phyloP scores from a whole-genome alignment of 2,797 vertebrate species.

The Euphonia xanthogaster region DNA sequence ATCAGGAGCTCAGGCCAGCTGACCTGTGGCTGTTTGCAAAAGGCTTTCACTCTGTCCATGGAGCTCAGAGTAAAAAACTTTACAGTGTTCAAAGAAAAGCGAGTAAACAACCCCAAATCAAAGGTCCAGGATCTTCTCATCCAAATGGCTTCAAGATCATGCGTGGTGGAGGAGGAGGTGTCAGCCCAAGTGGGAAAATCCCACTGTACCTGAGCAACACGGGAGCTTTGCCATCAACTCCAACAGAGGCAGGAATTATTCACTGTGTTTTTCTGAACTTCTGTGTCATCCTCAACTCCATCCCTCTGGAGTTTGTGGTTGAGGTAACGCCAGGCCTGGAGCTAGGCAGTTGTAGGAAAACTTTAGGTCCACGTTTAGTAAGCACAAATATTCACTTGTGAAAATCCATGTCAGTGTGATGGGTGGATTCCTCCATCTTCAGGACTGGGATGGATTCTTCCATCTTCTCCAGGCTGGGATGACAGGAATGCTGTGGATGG shows the following conservation, averaged over 20 bases:
- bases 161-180: accelerated
- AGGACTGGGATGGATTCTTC: background rate
- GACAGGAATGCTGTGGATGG: background rate
- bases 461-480: background rate
- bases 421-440: background rate
- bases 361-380: background rate
- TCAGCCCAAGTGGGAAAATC: background rate
- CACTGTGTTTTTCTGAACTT: background rate
- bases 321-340: background rate
- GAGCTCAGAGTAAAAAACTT: conserved; percentile 13
- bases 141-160: background rate
- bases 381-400: background rate
- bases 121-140: background rate
- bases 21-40: conserved; percentile 38
- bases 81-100: background rate
- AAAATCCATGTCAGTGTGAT: background rate
- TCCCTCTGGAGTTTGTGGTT: background rate
- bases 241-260: background rate
- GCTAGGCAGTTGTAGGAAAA: background rate
- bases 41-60: background rate
- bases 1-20: background rate
- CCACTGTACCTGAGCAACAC: background rate
- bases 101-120: background rate
- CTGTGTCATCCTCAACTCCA: background rate
- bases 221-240: background rate